A percentile compares a stretch with the other conserved stretches of the same genome.
phyloP scores from a whole-genome alignment of 2,797 vertebrate genomes.

The Psittacula echo region DNA sequence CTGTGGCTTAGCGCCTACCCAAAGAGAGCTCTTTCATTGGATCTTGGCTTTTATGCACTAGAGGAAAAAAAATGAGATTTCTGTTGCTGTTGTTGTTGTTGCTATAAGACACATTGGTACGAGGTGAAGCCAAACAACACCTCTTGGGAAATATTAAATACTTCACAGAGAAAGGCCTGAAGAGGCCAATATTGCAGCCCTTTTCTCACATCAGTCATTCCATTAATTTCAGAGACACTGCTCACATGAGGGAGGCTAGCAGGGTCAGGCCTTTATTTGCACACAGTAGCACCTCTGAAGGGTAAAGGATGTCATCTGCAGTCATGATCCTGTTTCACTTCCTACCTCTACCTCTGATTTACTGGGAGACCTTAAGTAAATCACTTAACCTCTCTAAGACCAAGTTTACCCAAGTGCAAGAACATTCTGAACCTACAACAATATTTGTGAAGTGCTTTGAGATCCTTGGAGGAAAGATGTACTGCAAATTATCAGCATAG shows the following conservation, averaged over 20 bases:
- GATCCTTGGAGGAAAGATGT: constrained; percentile 27
- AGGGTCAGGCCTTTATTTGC: constrained; percentile 18
- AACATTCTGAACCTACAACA: constrained; percentile 10
- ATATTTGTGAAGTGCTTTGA: constrained; percentile 1
- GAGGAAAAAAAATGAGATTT: neutral
- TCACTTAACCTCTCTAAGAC: constrained; percentile 53
- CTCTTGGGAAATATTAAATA: constrained; percentile 15
- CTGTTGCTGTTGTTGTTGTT: neutral
- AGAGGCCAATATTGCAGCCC: neutral
- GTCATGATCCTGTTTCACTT: constrained; percentile 48
- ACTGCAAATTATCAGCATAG: neutral
- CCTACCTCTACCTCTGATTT: constrained; percentile 56
- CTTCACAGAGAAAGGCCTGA: neutral
- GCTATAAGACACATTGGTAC: neutral
- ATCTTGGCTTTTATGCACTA: neutral
- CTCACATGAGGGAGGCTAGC: neutral
- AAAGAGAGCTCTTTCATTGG: neutral
- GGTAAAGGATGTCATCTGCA: constrained; percentile 43
- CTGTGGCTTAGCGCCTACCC: rapidly evolving
- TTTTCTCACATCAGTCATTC: neutral
- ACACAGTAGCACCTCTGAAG: constrained; percentile 44
- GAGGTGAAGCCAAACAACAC: constrained; percentile 4
- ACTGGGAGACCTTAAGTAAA: constrained; percentile 48
- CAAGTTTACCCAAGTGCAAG: constrained; percentile 34
- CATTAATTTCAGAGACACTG: neutral